A percentile compares a stretch with the other conserved stretches of the same genome.
Evolutionary conservation across 1,140 invertebrate genomes (phyloP).

Genomic region (Drosophila athabasca): DNA sequence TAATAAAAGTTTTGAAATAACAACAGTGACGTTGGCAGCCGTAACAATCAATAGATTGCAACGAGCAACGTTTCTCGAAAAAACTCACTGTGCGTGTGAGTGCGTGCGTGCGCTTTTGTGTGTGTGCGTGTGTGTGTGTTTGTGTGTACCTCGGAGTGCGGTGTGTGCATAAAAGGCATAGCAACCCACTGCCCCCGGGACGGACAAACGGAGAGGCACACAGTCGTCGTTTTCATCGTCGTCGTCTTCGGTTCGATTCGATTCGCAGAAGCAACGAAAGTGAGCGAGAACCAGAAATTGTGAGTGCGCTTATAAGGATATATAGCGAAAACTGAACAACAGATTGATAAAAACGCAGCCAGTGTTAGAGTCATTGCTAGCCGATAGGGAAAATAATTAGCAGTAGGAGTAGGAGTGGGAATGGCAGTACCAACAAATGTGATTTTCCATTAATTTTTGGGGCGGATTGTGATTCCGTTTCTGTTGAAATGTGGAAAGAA

Average conservation of each 20-base stretch:
- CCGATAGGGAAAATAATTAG: conserved; percentile 21
- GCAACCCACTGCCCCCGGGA: conserved; percentile 23
- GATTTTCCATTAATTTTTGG: conserved; percentile 51
- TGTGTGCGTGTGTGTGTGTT: conserved; percentile 1
- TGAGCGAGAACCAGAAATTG: conserved; percentile 41
- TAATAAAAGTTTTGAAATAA: no score
- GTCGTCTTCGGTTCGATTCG: conserved; percentile 3
- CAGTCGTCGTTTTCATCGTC: conserved; percentile 10
- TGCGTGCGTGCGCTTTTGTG: conserved; percentile 12
- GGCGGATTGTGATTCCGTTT: conserved; percentile 30
- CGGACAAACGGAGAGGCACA: conserved; percentile 37
- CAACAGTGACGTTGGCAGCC: no score
- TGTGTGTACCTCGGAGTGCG: conserved; percentile 8
- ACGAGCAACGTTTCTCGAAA: no score
- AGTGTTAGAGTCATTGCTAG: conserved; percentile 18
- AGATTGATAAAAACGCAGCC: no score
- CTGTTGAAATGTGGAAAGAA: conserved; percentile 23
- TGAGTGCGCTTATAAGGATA: conserved; percentile 48
- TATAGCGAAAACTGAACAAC: conserved; percentile 24
- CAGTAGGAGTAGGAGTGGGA: conserved; percentile 23
- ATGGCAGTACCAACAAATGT: conserved; percentile 51
- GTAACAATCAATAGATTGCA: no score
- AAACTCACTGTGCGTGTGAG: conserved; percentile 8
- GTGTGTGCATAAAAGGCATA: conserved; percentile 58
- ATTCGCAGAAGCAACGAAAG: conserved; percentile 42